phyloP scores from a whole-genome alignment of 2,888 invertebrate genomes.

The Iselma pallidipennis region DNA sequence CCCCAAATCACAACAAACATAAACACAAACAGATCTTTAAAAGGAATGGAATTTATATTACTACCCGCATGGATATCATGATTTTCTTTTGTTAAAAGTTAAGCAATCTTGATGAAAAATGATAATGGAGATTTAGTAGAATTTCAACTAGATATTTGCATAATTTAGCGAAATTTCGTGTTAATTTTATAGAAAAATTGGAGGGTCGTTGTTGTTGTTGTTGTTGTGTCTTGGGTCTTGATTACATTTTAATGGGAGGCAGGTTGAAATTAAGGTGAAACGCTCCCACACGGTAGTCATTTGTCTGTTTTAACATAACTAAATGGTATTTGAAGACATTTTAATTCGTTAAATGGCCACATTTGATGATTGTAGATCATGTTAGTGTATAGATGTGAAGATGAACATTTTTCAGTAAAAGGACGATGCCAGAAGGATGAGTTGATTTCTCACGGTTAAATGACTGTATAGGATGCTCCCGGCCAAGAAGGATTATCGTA shows the following conservation, averaged over 20 bases:
- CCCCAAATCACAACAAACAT: constrained; percentile 3
- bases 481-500: background rate
- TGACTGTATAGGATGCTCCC: constrained; percentile 6
- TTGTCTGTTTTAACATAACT: constrained; percentile 42
- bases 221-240: constrained; percentile 30
- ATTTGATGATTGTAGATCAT: constrained; percentile 14
- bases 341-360: constrained; percentile 39
- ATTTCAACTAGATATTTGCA: background rate
- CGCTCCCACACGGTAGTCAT: constrained; percentile 45
- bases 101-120: too few relatives aligned
- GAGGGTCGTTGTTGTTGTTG: background rate
- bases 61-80: background rate
- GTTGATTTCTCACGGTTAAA: constrained; percentile 31
- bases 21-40: background rate
- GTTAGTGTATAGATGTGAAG: too few relatives aligned
- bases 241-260: constrained; percentile 47
- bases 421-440: background rate
- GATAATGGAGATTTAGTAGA: background rate
- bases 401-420: background rate
- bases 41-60: background rate
- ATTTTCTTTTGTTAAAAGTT: background rate
- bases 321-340: constrained; percentile 45
- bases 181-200: background rate
- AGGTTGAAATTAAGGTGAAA: constrained; percentile 36
- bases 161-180: background rate